Evolutionary conservation across 2,888 invertebrate genomes (phyloP).

Genomic region (Capitulum mitella): DNA sequence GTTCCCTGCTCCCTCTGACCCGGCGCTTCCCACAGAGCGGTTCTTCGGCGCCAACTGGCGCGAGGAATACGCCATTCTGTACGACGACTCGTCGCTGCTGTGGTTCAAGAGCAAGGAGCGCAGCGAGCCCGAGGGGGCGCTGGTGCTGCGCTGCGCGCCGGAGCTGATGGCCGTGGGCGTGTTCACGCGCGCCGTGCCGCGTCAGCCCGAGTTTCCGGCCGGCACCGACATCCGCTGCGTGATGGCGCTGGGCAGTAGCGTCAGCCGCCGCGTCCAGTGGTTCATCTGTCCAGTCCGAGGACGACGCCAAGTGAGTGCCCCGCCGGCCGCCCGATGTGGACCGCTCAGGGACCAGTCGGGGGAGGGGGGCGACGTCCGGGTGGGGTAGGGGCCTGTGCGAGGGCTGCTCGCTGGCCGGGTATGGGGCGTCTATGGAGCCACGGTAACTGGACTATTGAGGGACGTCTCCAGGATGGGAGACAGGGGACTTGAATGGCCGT

Average conservation of each 20-base stretch:
- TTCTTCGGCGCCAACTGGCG: constrained; percentile 73
- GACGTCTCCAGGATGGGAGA: too few relatives aligned
- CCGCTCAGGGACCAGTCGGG: too few relatives aligned
- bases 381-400: too few relatives aligned
- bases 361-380: too few relatives aligned
- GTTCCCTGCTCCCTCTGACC: too few relatives aligned
- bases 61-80: constrained; percentile 74
- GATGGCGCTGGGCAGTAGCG: constrained; percentile 64
- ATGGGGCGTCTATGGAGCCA: too few relatives aligned
- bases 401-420: too few relatives aligned
- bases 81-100: constrained; percentile 73
- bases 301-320: constrained; percentile 63
- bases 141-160: constrained; percentile 65
- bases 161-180: constrained; percentile 67
- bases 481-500: too few relatives aligned
- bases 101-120: constrained; percentile 65
- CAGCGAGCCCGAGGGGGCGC: constrained; percentile 47
- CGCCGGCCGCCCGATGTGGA: too few relatives aligned
- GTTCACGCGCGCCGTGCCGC: constrained; percentile 54
- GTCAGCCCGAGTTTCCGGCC: constrained; percentile 61
- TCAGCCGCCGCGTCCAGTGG: constrained; percentile 68
- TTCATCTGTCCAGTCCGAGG: constrained; percentile 68
- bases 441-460: too few relatives aligned
- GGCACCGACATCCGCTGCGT: constrained; percentile 62
- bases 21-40: constrained; percentile 53